Evolutionary conservation across 1,140 invertebrate genomes (phyloP).

Genomic region (Mizuhopecten yessoensis): DNA sequence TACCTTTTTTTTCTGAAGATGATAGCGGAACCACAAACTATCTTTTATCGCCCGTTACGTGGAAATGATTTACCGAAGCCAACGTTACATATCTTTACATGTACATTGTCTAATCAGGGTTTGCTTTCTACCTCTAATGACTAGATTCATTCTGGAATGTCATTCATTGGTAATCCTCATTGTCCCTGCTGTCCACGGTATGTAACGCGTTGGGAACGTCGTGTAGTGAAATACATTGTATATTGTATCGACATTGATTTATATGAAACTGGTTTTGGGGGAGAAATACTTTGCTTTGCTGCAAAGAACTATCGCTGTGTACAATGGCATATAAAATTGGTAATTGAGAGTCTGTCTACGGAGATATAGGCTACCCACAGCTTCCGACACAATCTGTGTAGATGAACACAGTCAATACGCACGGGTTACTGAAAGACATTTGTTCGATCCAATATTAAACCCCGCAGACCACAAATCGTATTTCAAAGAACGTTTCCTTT

Average conservation of each 20-base stretch:
- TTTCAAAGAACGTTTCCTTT: slow-evolving; percentile 15
- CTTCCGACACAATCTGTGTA: not conserved
- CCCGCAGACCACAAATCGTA: not conserved
- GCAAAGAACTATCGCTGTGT: not conserved
- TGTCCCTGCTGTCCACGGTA: too few relatives aligned
- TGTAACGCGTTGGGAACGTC: too few relatives aligned
- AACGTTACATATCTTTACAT: too few relatives aligned
- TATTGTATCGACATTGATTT: not conserved
- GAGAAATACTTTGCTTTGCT: not conserved
- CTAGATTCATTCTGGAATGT: too few relatives aligned
- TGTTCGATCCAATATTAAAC: not conserved
- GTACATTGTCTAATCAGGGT: too few relatives aligned
- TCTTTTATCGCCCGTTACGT: too few relatives aligned
- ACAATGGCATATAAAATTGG: slow-evolving; percentile 24
- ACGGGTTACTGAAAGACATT: not conserved
- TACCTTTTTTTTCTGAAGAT: too few relatives aligned
- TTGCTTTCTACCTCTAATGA: too few relatives aligned
- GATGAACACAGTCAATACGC: not conserved
- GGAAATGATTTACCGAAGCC: too few relatives aligned
- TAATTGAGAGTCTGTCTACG: not conserved
- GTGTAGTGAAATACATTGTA: too few relatives aligned
- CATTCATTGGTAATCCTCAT: too few relatives aligned
- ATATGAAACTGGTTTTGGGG: not conserved
- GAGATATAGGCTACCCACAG: not conserved
- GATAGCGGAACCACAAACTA: too few relatives aligned